These are phyloP conservation scores for Bhutanitis thaidina DNA, from an alignment of 2,888 invertebrate genomes.

Conservation along the genomic window DNA sequence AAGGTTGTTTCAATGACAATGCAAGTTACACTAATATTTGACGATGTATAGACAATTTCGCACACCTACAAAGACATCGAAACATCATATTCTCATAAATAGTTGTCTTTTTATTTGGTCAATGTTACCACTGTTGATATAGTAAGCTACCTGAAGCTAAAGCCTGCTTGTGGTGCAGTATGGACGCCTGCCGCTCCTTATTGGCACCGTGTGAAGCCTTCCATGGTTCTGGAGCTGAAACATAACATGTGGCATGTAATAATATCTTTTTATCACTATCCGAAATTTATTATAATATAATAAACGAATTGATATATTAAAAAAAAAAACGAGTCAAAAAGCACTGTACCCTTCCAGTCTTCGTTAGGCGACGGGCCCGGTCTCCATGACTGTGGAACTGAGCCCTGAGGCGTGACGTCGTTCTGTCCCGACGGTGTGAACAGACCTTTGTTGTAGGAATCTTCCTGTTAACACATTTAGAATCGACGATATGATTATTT, in stretches of 20 bases:
- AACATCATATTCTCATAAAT: no score
- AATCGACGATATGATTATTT: not conserved
- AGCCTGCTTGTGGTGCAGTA: constrained; percentile 81
- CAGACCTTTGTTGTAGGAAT: constrained; percentile 41
- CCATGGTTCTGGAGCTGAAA: constrained; percentile 50
- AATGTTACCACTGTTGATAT: no score
- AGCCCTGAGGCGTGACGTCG: constrained; percentile 51
- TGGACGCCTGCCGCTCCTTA: constrained; percentile 53
- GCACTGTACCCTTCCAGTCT: constrained; percentile 42
- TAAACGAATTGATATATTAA: no score
- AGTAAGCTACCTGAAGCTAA: constrained; percentile 67
- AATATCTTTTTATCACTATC: no score
- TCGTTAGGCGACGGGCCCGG: constrained; percentile 36
- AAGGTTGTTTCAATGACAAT: no score
- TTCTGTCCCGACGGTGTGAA: constrained; percentile 46
- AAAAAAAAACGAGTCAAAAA: no score
- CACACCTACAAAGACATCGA: no score
- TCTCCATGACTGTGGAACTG: constrained; percentile 38
- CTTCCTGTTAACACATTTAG: constrained; percentile 34
- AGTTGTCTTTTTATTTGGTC: no score
- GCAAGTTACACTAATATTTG: no score
- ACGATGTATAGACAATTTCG: no score
- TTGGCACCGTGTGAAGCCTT: constrained; percentile 38
- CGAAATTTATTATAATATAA: no score
- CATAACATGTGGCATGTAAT: no score